Evolutionary conservation across 2,888 invertebrate species (phyloP), one percentile per base, ranked within the genome.

Genomic region (Xestia rhomboidea): DNA sequence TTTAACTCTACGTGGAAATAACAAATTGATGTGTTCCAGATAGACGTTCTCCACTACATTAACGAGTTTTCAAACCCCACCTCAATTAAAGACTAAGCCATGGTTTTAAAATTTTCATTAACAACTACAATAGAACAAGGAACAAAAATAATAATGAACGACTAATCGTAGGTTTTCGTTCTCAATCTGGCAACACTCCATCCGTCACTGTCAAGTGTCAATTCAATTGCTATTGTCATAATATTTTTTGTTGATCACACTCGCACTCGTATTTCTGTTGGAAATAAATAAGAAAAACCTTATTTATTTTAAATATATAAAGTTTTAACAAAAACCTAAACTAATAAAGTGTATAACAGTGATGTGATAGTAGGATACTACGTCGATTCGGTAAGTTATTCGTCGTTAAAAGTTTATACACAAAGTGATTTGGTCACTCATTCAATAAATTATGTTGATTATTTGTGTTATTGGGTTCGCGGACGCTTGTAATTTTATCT

Each of bases 191-290:
- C 74, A 87, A 79, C 76, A 82, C 76, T 49, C 7, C 0, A 15
- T 1, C 67, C 63, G 76, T 82, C 82, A 69, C n/a, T 73, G 83
- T 83, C 67, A 77, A 8, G 15, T 71, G 79, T 77, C 76, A 81
- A 51, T 63, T 77, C 73, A 81, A 60, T 63, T 38, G 51, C 62
- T 73, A 84, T 57, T 87, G 88, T 87, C 87, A 87, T 81, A 79
- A 83, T 77, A 85, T 83, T 87, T 87, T 88, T 88, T 88, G 87
- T 87, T 88, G 87, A 75, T 81, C 62, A 44, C 66, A 34, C 73
- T 81, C 76, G 77, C 62, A 74, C 38, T 74, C 54, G 27, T 34
- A 71, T 72, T 87, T 80, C 73, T 66, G 49, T 77, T 77, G 11
- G 4, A 74, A 83, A 68, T 77, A 70, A 77, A 15, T 76, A 77